Evolutionary conservation across 2,888 invertebrate genomes (phyloP), one percentile per base, ranked within the genome.

Genomic region (Hoplodrina ambigua): DNA sequence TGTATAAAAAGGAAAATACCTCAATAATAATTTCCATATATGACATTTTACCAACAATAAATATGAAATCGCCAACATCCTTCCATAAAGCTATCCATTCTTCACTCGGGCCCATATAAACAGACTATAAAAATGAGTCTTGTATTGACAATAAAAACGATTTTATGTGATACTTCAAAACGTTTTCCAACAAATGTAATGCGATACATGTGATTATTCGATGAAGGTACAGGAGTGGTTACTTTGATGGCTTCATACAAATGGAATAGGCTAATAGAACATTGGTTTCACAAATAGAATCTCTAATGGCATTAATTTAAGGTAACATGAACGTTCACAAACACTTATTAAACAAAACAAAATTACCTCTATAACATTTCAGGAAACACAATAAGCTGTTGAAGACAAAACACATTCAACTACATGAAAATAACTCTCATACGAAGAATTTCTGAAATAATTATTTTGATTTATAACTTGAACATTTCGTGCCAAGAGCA

Each of bases 91-190:
- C 87, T 85, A 82, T 87, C 87, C 84, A 89, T 92, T 90, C 90
- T 89, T 89, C 88, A 88, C 83, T 84, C 82, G 85, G 79, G 78
- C 85, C 84, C 90, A 89, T 91, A 93, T 94, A 94, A 94, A 94
- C 93, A 93, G 89, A 89, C 87, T 84, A 90, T 94, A 94, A 94
- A 94, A 93, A 88, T 89, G 93, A 93, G 91, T 92, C 92, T 91
- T 90, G 91, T 92, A 91, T 90, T 88, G 89, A 87, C 89, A 88
- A 90, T 94, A 93, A 94, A 92, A 92, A 84, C 81, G 57, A 80
- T 89, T 94, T 93, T 92, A 93, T 89, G 91, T 81, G 82, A 82
- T 86, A 86, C 84, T 86, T 83, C 72, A 86, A 85, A 91, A 88
- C 86, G 86, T 86, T 88, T 87, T 82, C 81, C 81, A 78, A 84